Conservation (phyloP, 2,888 invertebrate genomes). For the Slavum lentiscoides region DNA sequence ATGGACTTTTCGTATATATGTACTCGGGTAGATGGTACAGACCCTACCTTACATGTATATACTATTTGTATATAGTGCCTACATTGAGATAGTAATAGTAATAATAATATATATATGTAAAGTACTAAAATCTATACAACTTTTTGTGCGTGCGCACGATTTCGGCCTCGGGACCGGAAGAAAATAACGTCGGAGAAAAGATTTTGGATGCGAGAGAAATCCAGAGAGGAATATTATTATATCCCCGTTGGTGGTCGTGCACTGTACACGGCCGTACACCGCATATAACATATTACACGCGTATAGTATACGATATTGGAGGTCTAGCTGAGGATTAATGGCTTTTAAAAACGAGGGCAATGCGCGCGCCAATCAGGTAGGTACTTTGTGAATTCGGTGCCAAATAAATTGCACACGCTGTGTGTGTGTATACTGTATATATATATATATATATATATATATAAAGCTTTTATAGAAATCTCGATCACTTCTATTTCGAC, state of each 20-base stretch:
- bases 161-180: not conserved
- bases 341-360: conserved; percentile 23
- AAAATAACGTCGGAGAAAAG: not conserved
- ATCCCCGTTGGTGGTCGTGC: not conserved
- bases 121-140: not conserved
- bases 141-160: not conserved
- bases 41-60: not conserved
- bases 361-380: conserved; percentile 13
- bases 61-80: not conserved
- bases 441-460: not conserved
- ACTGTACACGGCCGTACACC: too few species aligned
- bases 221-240: conserved; percentile 2
- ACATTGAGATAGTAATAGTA: too few species aligned
- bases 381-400: conserved; percentile 7
- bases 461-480: conserved; percentile 18
- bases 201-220: conserved; percentile 8
- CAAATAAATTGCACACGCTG: conserved; percentile 13
- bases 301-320: not conserved
- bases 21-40: too few species aligned
- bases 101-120: not conserved
- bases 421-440: too few species aligned
- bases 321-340: conserved; percentile 20
- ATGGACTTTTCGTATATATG: not conserved
- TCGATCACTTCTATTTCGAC: not conserved
- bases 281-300: too few species aligned